phyloP scores from a whole-genome alignment of 2,888 invertebrate genomes.

The Leucophora obtusa region DNA sequence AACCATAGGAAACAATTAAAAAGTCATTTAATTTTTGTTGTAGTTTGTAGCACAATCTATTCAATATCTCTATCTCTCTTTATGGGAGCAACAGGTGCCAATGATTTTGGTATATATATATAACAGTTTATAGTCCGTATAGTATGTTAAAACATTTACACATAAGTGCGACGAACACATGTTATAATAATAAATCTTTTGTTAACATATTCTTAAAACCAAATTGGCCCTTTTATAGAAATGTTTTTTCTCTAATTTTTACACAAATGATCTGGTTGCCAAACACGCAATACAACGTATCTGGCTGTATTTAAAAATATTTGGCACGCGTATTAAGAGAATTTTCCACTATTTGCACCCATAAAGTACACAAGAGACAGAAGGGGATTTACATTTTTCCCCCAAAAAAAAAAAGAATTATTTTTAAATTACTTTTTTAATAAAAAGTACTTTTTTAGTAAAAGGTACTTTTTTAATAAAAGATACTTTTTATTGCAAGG shows the following conservation, averaged over 20 bases:
- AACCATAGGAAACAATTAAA: slow-evolving; percentile 35
- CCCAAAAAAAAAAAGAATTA: no score
- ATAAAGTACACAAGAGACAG: no score
- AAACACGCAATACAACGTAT: slow-evolving; percentile 50
- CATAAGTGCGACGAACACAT: slow-evolving; percentile 10
- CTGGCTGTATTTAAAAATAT: slow-evolving; percentile 46
- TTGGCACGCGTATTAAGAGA: slow-evolving; percentile 57
- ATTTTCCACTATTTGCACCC: no score
- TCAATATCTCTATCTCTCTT: background rate
- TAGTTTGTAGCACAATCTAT: no score
- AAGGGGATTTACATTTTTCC: no score
- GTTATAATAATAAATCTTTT: slow-evolving; percentile 53
- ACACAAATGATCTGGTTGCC: slow-evolving; percentile 60
- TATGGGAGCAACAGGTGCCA: slow-evolving; percentile 43
- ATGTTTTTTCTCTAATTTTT: slow-evolving; percentile 52
- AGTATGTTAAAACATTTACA: background rate
- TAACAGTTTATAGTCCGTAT: background rate
- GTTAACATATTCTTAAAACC: slow-evolving; percentile 47
- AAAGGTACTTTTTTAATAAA: no score
- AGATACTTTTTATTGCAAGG: no score
- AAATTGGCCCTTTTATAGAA: slow-evolving; percentile 26
- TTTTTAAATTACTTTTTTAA: no score
- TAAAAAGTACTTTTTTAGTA: no score
- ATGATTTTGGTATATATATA: background rate
- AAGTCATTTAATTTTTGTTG: slow-evolving; percentile 31